Base-by-base conservation (phyloP, 2,113 vertebrate genomes). In the Oceanites oceanicus region DNA sequence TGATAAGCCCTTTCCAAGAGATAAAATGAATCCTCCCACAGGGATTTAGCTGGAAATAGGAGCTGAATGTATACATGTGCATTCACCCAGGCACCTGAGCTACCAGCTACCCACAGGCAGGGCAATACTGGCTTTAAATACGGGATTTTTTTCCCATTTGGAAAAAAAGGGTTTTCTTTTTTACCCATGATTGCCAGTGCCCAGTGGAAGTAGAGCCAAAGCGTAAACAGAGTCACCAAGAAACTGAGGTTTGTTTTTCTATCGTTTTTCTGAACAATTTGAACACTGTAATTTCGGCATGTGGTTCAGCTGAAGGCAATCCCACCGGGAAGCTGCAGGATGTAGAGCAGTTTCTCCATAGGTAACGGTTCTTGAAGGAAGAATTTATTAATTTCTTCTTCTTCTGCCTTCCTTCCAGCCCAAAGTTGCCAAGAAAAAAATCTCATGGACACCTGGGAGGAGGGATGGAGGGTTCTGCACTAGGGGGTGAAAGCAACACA, bases 241-340 rank as follows among this genome's bases (percentile, higher is more conserved):
- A 92, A 90, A 40, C 40, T 47, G 85, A 93, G 85, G 92, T 95
- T 96, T 95, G 90, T 92, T 97, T 96, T 93, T 71, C 53, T 94
- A 63, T 79, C 0, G 0, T 78, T 53, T 47, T 70, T 47, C 90
- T 21, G 40, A 55, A 50, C 77, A 86, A 13, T 74, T 50, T 55
- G 59, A 90, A 92, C 62, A 34, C 58, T 80, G 55, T 83, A 80
- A 90, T 95, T 95, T 93, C 26, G 18, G 50, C 23, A 13, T 67
- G 88, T 74, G 85, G 72, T 92, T 90, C 85, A 25, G 63, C 78
- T 55, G 59, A 73, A n/a, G 27, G 79, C 81, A 30, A 40, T 38
- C 71, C 88, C 63, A 70, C 66, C 3, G 3, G 22, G 62, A 84
- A 0, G 5, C 22, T 75, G 56, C 62, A 21, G 66, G 47, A 47